Conservation (phyloP, 2,888 invertebrate species). For the Stenodema calcarata region DNA sequence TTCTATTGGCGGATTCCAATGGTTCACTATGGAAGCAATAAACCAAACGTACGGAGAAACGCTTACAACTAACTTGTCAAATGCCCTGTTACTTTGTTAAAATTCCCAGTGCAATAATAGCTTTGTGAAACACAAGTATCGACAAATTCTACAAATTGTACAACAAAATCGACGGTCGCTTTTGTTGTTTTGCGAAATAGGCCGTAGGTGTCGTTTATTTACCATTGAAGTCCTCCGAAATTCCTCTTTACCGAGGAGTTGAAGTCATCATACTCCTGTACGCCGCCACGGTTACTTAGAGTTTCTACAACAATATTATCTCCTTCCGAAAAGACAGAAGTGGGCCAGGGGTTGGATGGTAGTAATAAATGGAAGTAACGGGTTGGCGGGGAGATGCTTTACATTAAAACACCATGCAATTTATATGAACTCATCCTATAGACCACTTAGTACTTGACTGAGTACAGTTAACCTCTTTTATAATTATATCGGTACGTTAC, state of each 20-base stretch:
- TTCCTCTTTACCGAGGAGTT: neutral
- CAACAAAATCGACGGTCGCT: too few relatives aligned
- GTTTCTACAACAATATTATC: neutral
- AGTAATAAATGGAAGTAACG: neutral
- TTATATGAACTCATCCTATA: conserved; percentile 54
- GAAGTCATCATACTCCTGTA: neutral
- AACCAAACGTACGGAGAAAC: too few relatives aligned
- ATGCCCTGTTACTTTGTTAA: too few relatives aligned
- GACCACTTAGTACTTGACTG: conserved; percentile 46
- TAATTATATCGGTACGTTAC: conserved; percentile 55
- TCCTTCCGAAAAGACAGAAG: neutral
- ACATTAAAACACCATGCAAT: conserved; percentile 54
- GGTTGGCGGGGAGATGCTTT: neutral
- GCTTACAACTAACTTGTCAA: too few relatives aligned
- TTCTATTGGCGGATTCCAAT: too few relatives aligned
- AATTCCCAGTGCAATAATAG: too few relatives aligned
- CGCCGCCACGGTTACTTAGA: too few relatives aligned
- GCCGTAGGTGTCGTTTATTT: too few relatives aligned
- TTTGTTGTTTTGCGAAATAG: too few relatives aligned
- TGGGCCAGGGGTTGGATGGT: neutral
- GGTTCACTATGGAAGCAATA: too few relatives aligned
- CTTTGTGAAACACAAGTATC: too few relatives aligned
- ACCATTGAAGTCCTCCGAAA: neutral
- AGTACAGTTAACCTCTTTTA: conserved; percentile 55
- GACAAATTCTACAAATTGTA: too few relatives aligned